phyloP scores from a whole-genome alignment of 2,797 vertebrate species.

The Ibycter americanus region DNA sequence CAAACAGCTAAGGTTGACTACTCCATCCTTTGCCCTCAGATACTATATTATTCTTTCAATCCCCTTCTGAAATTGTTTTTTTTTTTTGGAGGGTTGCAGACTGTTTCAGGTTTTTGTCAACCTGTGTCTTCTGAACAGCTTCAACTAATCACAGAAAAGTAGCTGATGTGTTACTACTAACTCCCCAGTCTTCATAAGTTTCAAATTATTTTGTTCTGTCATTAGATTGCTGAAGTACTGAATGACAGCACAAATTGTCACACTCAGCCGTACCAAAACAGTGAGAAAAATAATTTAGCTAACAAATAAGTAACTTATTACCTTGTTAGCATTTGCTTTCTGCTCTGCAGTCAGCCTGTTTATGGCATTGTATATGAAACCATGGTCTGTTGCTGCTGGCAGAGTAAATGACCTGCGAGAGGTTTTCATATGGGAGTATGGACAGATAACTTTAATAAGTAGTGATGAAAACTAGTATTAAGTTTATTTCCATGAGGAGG shows the following conservation, averaged over 20 bases:
- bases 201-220: background rate
- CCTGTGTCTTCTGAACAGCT: background rate
- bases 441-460: background rate
- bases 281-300: background rate
- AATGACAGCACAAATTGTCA: background rate
- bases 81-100: background rate
- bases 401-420: background rate
- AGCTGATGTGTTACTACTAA: background rate
- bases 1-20: background rate
- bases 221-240: background rate
- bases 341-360: background rate
- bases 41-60: background rate
- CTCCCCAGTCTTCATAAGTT: background rate
- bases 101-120: background rate
- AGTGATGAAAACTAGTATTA: too few species aligned
- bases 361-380: background rate
- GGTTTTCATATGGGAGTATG: background rate
- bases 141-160: background rate
- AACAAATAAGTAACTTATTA: background rate
- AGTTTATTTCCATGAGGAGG: background rate
- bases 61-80: background rate
- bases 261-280: background rate
- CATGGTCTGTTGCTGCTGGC: background rate
- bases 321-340: background rate
- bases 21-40: background rate